Percentiles rank a stretch among this genome's conserved stretches.
phyloP scores from a whole-genome alignment of 2,797 vertebrate species.

The Megaceryle alcyon region DNA sequence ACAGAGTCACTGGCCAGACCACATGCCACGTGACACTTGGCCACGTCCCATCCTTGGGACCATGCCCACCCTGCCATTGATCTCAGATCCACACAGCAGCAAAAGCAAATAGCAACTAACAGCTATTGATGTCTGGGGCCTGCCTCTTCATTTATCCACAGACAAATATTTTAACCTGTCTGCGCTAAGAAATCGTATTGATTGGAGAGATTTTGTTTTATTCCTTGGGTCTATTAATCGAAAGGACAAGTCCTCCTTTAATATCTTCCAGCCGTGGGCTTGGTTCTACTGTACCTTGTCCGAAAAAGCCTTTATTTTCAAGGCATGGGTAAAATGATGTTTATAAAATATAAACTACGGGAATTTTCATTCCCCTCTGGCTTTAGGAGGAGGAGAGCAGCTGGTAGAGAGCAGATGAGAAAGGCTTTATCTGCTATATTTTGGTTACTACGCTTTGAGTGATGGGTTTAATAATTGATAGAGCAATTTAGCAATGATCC shows the following conservation, averaged over 20 bases:
- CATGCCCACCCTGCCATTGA: background rate
- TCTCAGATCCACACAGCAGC: background rate
- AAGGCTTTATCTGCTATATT: constrained; percentile 70
- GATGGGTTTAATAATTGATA: constrained; percentile 71
- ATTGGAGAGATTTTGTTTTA: background rate
- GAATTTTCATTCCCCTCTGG: constrained; percentile 64
- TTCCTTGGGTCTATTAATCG: constrained; percentile 3
- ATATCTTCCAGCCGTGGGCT: background rate
- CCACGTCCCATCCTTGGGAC: background rate
- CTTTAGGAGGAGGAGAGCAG: constrained; percentile 63
- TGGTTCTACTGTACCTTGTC: background rate
- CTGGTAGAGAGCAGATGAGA: constrained; percentile 66
- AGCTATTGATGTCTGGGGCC: background rate
- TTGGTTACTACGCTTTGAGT: constrained; percentile 62
- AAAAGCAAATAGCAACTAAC: background rate
- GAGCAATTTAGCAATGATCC: constrained; percentile 68
- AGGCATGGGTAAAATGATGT: constrained; percentile 25
- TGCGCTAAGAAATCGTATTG: background rate
- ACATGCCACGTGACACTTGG: background rate
- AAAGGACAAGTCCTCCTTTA: constrained; percentile 18
- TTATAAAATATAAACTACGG: constrained; percentile 52
- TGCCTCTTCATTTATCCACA: background rate
- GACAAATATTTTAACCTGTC: constrained; percentile 29
- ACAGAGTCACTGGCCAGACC: background rate
- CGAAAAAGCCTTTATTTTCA: constrained; percentile 27